Conservation (phyloP, 92 coral and sea anemone species). For the Porites rus region DNA sequence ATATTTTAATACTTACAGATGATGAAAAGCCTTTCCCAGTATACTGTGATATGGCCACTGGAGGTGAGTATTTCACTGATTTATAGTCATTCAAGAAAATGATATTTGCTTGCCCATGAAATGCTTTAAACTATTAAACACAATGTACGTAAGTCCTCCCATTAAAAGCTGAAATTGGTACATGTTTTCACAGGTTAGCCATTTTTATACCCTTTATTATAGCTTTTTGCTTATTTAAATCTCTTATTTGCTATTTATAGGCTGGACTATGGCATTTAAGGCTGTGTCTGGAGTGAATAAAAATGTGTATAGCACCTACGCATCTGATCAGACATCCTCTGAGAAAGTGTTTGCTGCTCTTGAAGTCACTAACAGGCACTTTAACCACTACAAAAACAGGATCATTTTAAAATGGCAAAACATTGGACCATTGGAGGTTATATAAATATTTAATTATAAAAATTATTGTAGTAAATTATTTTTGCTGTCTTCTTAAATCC, state of each 20-base stretch:
- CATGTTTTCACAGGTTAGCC: too few relatives aligned
- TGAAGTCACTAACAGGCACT: constrained; percentile 32
- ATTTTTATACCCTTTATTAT: too few relatives aligned
- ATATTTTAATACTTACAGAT: background rate
- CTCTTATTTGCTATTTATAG: background rate
- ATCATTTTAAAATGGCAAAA: constrained; percentile 32
- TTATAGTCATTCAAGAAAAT: background rate
- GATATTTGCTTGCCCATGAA: background rate
- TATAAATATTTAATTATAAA: too few relatives aligned
- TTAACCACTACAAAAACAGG: constrained; percentile 46
- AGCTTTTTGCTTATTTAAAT: background rate
- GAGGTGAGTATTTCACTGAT: constrained; percentile 14
- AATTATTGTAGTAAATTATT: too few relatives aligned
- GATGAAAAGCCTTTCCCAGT: constrained; percentile 10
- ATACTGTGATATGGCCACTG: constrained; percentile 43
- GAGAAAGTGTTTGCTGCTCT: constrained; percentile 34
- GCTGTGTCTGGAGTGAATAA: constrained; percentile 30
- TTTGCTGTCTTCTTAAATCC: too few relatives aligned
- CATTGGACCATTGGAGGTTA: constrained; percentile 24
- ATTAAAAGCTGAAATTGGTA: too few relatives aligned
- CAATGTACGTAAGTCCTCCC: too few relatives aligned
- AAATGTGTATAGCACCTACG: background rate
- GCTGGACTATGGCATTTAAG: constrained; percentile 57
- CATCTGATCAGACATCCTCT: background rate
- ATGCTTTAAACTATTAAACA: background rate